phyloP scores from a whole-genome alignment of 2,113 vertebrate genomes.

The Psammodynastes pulverulentus region DNA sequence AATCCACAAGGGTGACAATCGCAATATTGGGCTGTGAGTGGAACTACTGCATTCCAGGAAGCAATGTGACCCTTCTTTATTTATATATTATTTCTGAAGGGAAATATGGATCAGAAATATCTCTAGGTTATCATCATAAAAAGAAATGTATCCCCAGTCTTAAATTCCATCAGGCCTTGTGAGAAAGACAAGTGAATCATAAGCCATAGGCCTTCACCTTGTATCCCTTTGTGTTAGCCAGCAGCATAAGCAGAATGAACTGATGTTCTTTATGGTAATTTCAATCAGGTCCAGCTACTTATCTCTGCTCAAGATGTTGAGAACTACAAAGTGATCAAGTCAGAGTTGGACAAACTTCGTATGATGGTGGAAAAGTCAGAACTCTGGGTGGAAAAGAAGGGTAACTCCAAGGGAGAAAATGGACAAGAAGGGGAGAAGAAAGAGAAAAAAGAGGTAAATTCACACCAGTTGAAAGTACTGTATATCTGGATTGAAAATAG shows the following conservation, averaged over 20 bases:
- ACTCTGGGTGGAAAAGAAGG: constrained; percentile 97
- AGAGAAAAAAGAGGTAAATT: constrained; percentile 78
- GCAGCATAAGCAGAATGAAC: neutral
- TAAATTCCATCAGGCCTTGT: neutral
- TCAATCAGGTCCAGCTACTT: constrained; percentile 86
- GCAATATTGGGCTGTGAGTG: neutral
- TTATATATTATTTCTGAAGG: neutral
- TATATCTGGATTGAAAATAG: neutral
- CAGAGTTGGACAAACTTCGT: constrained; percentile 89
- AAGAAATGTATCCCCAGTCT: neutral
- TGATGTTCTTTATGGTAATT: constrained; percentile 6
- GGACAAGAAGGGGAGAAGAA: constrained; percentile 73
- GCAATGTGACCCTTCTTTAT: neutral
- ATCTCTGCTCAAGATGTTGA: constrained; percentile 95
- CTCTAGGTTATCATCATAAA: neutral
- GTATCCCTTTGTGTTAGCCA: neutral
- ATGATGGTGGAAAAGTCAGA: constrained; percentile 97
- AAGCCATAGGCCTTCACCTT: neutral
- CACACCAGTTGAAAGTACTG: too few relatives aligned
- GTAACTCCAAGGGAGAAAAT: constrained; percentile 71
- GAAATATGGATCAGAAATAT: neutral
- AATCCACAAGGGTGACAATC: neutral
- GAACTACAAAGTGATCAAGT: constrained; percentile 96
- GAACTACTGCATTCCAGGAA: neutral
- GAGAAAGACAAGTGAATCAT: neutral